Evolutionary conservation across 1,140 invertebrate species (phyloP).

Genomic region (Danaus plexippus): DNA sequence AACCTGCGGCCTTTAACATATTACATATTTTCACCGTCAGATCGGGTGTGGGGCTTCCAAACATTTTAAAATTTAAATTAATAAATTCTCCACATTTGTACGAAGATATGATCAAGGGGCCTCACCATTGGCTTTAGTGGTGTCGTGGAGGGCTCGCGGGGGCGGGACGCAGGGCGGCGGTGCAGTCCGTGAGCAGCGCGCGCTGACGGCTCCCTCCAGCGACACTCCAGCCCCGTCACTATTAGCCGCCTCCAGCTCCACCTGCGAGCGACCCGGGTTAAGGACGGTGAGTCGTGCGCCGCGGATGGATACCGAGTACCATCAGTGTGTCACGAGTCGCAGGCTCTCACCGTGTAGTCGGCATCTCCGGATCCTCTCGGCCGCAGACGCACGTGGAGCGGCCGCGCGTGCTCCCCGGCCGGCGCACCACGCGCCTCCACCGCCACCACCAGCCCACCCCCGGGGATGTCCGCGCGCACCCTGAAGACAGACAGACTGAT

Average conservation of each 20-base stretch:
- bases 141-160: slow-evolving; percentile 8
- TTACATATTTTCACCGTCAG: not conserved
- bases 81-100: too few species aligned
- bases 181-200: slow-evolving; percentile 31
- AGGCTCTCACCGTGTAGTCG: slow-evolving; percentile 33
- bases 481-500: slow-evolving; percentile 20
- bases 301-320: too few species aligned
- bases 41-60: slow-evolving; percentile 6
- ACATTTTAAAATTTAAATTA: too few species aligned
- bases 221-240: slow-evolving; percentile 32
- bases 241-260: slow-evolving; percentile 47
- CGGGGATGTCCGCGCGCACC: slow-evolving; percentile 43
- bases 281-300: too few species aligned
- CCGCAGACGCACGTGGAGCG: slow-evolving; percentile 52
- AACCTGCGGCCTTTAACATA: too few species aligned
- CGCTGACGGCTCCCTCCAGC: slow-evolving; percentile 32
- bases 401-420: slow-evolving; percentile 48
- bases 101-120: slow-evolving; percentile 17
- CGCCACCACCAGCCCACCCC: slow-evolving; percentile 52
- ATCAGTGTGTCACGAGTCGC: too few species aligned
- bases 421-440: slow-evolving; percentile 50
- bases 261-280: slow-evolving; percentile 22
- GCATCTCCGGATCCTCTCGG: slow-evolving; percentile 46
- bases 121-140: slow-evolving; percentile 23
- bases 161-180: slow-evolving; percentile 26